A percentile compares a stretch with the other conserved stretches of the same genome.
Evolutionary conservation across 2,888 invertebrate genomes (phyloP).

Genomic region (Agrochola litura): DNA sequence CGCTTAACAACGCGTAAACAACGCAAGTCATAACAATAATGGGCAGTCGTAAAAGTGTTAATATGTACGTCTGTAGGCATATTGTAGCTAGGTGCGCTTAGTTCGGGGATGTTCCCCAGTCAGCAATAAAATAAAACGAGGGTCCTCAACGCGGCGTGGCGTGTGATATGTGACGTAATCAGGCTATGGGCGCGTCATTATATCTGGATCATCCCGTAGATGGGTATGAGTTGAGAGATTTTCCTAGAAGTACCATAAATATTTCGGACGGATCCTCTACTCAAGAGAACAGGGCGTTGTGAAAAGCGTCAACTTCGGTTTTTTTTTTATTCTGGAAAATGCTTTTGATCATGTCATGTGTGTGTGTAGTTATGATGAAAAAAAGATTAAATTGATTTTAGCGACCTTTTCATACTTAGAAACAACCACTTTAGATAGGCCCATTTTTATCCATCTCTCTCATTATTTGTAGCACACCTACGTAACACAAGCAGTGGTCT

Average conservation of each 20-base stretch:
- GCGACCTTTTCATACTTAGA: neutral
- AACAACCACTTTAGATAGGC: neutral
- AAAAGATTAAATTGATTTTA: neutral
- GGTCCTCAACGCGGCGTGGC: constrained; percentile 66
- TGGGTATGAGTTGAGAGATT: constrained; percentile 19
- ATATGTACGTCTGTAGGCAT: constrained; percentile 58
- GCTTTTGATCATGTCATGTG: too few relatives aligned
- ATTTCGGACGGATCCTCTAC: neutral
- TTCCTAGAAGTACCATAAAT: constrained; percentile 9
- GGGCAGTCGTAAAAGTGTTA: constrained; percentile 62
- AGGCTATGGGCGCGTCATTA: constrained; percentile 70
- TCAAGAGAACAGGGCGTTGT: neutral
- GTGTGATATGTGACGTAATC: constrained; percentile 74
- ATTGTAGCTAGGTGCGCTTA: constrained; percentile 50
- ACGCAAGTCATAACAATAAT: constrained; percentile 66
- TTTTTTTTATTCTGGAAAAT: neutral
- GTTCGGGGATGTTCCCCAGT: constrained; percentile 65
- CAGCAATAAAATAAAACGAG: constrained; percentile 80
- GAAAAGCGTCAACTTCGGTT: neutral
- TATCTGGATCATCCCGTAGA: constrained; percentile 45
- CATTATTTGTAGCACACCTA: neutral
- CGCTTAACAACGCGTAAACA: constrained; percentile 59
- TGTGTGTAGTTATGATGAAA: neutral
- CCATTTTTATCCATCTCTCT: neutral
- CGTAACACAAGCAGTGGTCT: neutral